Conservation (phyloP, 2,888 invertebrate genomes). For the Cantharis rufa region DNA sequence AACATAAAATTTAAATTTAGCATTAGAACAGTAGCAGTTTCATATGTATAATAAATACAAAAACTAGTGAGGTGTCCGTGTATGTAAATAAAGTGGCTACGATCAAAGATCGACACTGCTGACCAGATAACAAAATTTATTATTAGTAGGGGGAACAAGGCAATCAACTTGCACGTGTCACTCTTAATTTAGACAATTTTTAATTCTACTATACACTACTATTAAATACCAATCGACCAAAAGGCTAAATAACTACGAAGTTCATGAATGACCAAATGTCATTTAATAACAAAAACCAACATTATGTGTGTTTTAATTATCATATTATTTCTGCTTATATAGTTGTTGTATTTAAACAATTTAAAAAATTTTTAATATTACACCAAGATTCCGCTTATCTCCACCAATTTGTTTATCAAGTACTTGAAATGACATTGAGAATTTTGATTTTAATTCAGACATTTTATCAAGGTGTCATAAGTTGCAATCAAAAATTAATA, state of each 20-base stretch:
- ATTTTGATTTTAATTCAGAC: not conserved
- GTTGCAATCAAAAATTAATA: not conserved
- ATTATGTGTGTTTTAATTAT: not conserved
- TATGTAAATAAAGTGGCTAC: not conserved
- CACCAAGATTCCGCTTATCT: not conserved
- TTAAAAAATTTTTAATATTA: not conserved
- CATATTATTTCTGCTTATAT: not conserved
- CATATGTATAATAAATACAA: not conserved
- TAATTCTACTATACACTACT: not conserved
- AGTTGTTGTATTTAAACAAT: not conserved
- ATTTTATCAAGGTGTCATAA: not conserved
- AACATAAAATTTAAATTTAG: slow-evolving; percentile 2
- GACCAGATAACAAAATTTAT: not conserved
- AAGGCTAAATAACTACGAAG: not conserved
- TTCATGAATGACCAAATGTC: not conserved
- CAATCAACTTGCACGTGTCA: slow-evolving; percentile 11
- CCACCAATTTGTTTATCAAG: not conserved
- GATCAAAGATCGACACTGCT: not conserved
- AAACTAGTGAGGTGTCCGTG: not conserved
- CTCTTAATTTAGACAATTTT: not conserved
- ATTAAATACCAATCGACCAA: not conserved
- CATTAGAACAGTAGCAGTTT: not conserved
- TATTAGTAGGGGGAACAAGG: slow-evolving; percentile 8
- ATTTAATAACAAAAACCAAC: not conserved
- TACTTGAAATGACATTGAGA: not conserved